Evolutionary conservation across 2,888 invertebrate species (phyloP).

Genomic region (Melinopterus prodromus): DNA sequence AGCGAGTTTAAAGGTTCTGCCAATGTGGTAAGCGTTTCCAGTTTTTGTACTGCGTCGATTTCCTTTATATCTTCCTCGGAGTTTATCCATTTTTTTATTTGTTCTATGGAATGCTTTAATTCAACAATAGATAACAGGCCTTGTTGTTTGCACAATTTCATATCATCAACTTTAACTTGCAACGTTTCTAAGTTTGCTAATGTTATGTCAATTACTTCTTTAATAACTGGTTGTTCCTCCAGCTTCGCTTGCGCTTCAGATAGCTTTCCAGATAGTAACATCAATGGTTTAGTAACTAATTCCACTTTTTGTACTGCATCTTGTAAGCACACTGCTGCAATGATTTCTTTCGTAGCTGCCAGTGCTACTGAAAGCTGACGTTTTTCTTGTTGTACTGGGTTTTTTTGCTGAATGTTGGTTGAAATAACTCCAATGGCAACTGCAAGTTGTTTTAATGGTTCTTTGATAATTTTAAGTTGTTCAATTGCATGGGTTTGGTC

Average conservation of each 20-base stretch:
- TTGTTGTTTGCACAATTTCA: neutral
- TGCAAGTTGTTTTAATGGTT: constrained; percentile 29
- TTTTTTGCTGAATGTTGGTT: neutral
- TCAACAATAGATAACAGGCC: constrained; percentile 17
- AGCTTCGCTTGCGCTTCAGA: constrained; percentile 20
- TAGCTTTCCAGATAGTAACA: constrained; percentile 33
- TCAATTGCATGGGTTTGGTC: neutral
- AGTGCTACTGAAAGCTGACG: constrained; percentile 31
- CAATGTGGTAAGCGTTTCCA: constrained; percentile 17
- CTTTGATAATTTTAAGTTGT: constrained; percentile 20
- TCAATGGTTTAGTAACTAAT: constrained; percentile 32
- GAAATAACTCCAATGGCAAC: neutral
- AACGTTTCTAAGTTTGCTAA: constrained; percentile 8
- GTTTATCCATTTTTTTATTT: neutral
- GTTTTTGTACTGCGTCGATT: neutral
- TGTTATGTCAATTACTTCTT: constrained; percentile 7
- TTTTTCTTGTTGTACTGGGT: constrained; percentile 11
- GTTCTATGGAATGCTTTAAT: constrained; percentile 10
- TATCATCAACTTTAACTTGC: neutral
- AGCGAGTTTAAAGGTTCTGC: constrained; percentile 17
- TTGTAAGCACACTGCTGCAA: constrained; percentile 32
- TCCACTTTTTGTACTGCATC: constrained; percentile 27
- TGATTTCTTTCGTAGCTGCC: constrained; percentile 38
- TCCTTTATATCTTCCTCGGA: constrained; percentile 6
- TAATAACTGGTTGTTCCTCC: constrained; percentile 10